Conservation (phyloP, 2,113 vertebrate genomes). For the Lophura nycthemera region DNA sequence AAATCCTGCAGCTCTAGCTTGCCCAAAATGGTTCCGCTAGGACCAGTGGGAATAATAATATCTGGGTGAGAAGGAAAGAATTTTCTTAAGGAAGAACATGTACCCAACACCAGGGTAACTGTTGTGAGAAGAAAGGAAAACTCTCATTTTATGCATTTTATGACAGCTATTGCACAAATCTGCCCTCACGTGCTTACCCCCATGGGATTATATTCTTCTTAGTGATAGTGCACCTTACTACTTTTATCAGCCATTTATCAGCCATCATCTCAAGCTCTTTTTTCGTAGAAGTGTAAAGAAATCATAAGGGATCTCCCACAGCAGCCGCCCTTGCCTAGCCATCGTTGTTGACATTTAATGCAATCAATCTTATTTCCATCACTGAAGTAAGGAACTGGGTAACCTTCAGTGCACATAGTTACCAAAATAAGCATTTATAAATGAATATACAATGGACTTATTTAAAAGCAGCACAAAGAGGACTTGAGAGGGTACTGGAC, state of each 20-base stretch:
- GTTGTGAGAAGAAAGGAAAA: neutral
- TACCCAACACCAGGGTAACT: neutral
- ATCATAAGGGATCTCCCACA: neutral
- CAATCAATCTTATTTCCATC: slow-evolving; percentile 46
- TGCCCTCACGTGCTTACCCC: neutral
- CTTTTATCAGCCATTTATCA: neutral
- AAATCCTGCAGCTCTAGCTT: slow-evolving; percentile 16
- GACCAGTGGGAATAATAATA: slow-evolving; percentile 35
- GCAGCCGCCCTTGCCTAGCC: neutral
- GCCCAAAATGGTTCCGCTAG: slow-evolving; percentile 18
- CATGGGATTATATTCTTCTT: neutral
- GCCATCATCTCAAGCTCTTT: neutral
- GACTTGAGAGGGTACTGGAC: slow-evolving; percentile 33
- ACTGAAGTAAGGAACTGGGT: slow-evolving; percentile 10
- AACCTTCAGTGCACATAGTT: slow-evolving; percentile 40
- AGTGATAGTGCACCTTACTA: neutral
- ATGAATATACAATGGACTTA: slow-evolving; percentile 38
- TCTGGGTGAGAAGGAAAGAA: neutral
- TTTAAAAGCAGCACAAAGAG: slow-evolving; percentile 53
- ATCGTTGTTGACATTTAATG: neutral
- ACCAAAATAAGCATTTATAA: slow-evolving; percentile 55
- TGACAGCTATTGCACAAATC: neutral
- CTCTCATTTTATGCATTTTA: neutral
- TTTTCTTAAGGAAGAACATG: neutral
- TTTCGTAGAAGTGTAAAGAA: slow-evolving; percentile 39